Evolutionary conservation across 2,113 vertebrate genomes (phyloP).

Genomic region (Chrysemys picta): DNA sequence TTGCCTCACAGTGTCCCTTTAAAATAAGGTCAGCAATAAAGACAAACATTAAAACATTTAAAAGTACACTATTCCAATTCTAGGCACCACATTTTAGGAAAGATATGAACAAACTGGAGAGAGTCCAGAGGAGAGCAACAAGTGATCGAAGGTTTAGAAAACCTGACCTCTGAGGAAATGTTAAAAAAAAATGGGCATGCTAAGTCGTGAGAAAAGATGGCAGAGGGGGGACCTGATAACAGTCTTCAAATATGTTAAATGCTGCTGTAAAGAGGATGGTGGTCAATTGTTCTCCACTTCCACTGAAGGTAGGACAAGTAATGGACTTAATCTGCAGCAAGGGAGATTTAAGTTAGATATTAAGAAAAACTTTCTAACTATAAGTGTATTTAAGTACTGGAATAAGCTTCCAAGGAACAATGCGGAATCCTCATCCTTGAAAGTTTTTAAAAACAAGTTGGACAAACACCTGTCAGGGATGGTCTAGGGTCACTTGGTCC

Average conservation of each 20-base stretch:
- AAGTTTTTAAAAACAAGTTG: background rate
- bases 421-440: background rate
- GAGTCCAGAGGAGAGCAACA: background rate
- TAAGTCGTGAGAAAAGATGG: background rate
- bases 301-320: background rate
- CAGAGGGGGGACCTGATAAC: background rate
- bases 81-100: background rate
- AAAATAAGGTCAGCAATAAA: background rate
- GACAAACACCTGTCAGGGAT: background rate
- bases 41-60: background rate
- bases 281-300: background rate
- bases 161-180: background rate
- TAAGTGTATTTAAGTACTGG: background rate
- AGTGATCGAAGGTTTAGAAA: background rate
- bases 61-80: background rate
- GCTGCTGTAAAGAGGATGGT: background rate
- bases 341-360: background rate
- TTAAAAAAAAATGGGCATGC: background rate
- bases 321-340: background rate
- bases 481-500: background rate
- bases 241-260: background rate
- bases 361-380: background rate
- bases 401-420: background rate
- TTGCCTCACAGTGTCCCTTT: background rate
- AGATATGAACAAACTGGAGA: background rate